Conservation (phyloP, 2,797 vertebrate species). For the Typhlichthys subterraneus region DNA sequence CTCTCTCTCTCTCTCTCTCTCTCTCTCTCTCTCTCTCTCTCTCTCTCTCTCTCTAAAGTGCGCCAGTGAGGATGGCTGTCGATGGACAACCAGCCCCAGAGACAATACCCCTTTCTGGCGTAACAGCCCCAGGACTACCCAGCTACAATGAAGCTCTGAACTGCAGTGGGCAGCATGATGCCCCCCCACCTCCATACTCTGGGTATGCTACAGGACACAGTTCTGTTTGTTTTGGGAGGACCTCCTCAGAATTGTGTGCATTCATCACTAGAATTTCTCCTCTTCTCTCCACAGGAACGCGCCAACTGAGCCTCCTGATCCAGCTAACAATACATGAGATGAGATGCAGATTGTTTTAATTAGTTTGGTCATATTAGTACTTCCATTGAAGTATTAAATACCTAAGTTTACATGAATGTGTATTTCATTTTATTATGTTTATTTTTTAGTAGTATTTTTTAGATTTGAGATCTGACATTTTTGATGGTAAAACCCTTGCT, state of each 20-base stretch:
- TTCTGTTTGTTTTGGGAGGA: not conserved
- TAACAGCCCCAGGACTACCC: slow-evolving; percentile 64
- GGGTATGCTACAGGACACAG: slow-evolving; percentile 57
- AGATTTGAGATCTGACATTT: too few species aligned
- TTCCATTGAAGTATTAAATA: slow-evolving; percentile 30
- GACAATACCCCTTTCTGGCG: slow-evolving; percentile 55
- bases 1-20: slow-evolving; percentile 1
- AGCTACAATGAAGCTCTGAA: slow-evolving; percentile 74
- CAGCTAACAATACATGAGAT: slow-evolving; percentile 41
- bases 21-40: slow-evolving; percentile 1
- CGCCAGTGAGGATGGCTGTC: slow-evolving; percentile 64
- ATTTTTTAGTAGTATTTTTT: too few species aligned
- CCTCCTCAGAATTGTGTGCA: not conserved
- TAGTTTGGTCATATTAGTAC: slow-evolving; percentile 8
- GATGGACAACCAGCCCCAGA: slow-evolving; percentile 59
- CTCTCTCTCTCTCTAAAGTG: slow-evolving; percentile 42
- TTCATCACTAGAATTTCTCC: slow-evolving; percentile 1
- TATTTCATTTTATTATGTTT: too few species aligned
- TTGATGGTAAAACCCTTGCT: too few species aligned
- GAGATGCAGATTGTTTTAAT: slow-evolving; percentile 2
- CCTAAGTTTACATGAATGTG: too few species aligned
- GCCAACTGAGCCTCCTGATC: slow-evolving; percentile 47
- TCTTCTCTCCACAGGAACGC: slow-evolving; percentile 61
- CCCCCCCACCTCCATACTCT: slow-evolving; percentile 77
- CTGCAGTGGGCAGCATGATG: slow-evolving; percentile 71